Evolutionary conservation across 2,797 vertebrate genomes (phyloP).

Genomic region (Triplophysa yarkandensis): DNA sequence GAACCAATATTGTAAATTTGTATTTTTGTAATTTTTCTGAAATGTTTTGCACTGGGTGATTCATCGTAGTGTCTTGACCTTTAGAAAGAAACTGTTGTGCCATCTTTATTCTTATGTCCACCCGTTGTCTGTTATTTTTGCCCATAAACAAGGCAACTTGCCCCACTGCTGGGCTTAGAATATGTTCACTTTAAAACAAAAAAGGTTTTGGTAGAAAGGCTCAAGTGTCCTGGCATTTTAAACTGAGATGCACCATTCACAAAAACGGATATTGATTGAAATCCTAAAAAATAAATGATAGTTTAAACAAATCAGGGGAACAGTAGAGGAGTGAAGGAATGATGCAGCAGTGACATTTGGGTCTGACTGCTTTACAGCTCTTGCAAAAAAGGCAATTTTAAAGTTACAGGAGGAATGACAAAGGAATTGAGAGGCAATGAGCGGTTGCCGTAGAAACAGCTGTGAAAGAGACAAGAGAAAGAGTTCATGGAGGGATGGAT

Average conservation of each 20-base stretch:
- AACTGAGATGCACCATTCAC: conserved; percentile 24
- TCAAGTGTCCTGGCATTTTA: conserved; percentile 17
- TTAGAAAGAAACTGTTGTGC: no score
- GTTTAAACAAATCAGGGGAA: conserved; percentile 23
- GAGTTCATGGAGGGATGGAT: background rate
- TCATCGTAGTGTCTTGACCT: no score
- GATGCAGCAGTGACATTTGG: conserved; percentile 14
- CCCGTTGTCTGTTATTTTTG: no score
- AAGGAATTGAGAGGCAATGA: conserved; percentile 25
- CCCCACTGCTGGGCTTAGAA: background rate
- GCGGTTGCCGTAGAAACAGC: conserved; percentile 53
- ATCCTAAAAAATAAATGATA: conserved; percentile 31
- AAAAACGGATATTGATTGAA: conserved; percentile 9
- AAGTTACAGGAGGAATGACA: conserved; percentile 24
- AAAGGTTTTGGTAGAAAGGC: background rate
- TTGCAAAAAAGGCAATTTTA: conserved; percentile 41
- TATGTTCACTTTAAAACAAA: background rate
- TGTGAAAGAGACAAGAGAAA: conserved; percentile 28
- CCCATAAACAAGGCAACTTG: background rate
- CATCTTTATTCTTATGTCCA: no score
- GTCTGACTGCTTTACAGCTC: background rate
- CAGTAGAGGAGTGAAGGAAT: background rate
- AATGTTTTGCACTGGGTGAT: no score
- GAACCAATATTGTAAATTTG: no score
- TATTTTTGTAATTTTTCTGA: no score